A percentile compares a stretch with the other conserved stretches of the same genome.
Evolutionary conservation across 2,888 invertebrate genomes (phyloP).

Genomic region (Arctia plantaginis): DNA sequence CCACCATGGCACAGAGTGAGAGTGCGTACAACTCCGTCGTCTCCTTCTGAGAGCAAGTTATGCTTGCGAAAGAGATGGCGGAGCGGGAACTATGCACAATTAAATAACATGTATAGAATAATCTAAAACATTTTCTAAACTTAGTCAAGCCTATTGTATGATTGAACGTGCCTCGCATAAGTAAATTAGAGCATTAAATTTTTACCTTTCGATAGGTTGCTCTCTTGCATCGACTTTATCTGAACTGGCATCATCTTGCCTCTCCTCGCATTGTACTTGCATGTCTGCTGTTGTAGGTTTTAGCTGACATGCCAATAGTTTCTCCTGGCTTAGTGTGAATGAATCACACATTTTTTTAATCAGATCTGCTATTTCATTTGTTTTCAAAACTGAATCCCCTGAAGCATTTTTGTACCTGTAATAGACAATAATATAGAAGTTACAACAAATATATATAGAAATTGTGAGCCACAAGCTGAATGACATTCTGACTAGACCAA

Average conservation of each 20-base stretch:
- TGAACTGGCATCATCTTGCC: slow-evolving; percentile 7
- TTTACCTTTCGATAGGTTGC: slow-evolving; percentile 37
- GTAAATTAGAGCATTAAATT: neutral
- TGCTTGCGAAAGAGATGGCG: too few species aligned
- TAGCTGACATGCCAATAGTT: slow-evolving; percentile 54
- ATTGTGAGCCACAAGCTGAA: neutral
- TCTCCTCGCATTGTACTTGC: slow-evolving; percentile 73
- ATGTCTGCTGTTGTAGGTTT: slow-evolving; percentile 67
- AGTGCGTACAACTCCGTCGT: too few species aligned
- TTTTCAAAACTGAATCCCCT: slow-evolving; percentile 71
- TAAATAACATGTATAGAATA: too few species aligned
- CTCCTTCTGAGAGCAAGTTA: too few species aligned
- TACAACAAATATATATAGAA: too few species aligned
- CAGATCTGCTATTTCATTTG: slow-evolving; percentile 74
- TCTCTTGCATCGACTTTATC: slow-evolving; percentile 32
- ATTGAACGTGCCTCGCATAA: neutral
- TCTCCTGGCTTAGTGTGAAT: slow-evolving; percentile 72
- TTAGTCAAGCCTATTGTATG: too few species aligned
- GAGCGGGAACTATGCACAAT: too few species aligned
- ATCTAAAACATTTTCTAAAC: too few species aligned
- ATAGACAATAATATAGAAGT: slow-evolving; percentile 15
- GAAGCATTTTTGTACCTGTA: slow-evolving; percentile 75
- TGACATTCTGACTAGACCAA: neutral
- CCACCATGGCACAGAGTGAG: too few species aligned
- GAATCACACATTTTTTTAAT: slow-evolving; percentile 80